Evolutionary conservation across 2,888 invertebrate species (phyloP).

Genomic region (Hirtodrosophila histrioides): DNA sequence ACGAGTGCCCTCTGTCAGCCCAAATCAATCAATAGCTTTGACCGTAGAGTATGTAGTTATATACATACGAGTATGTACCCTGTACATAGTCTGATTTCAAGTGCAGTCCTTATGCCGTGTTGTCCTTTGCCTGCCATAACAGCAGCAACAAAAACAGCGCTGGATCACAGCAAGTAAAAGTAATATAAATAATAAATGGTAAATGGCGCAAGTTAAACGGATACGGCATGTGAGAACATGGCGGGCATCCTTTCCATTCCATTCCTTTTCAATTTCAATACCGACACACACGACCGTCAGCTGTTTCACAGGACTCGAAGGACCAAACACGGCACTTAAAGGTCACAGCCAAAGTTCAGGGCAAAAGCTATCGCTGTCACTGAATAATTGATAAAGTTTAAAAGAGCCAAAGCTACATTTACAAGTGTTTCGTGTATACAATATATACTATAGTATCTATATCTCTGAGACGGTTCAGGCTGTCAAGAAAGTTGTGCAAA

Average conservation of each 20-base stretch:
- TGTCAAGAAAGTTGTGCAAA: slow-evolving; percentile 42
- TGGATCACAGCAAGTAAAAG: slow-evolving; percentile 8
- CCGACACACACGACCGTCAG: slow-evolving; percentile 41
- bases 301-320: slow-evolving; percentile 47
- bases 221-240: slow-evolving; percentile 13
- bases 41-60: slow-evolving; percentile 6
- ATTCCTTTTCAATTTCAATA: slow-evolving; percentile 12
- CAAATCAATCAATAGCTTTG: slow-evolving; percentile 42
- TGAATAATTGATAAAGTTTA: slow-evolving; percentile 70
- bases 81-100: slow-evolving; percentile 15
- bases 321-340: slow-evolving; percentile 42
- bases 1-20: slow-evolving; percentile 2
- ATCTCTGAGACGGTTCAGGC: slow-evolving; percentile 11
- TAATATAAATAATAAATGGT: slow-evolving; percentile 56
- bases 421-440: background rate
- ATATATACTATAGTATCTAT: slow-evolving; percentile 3
- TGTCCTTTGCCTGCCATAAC: slow-evolving; percentile 37
- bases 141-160: background rate
- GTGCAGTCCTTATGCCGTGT: slow-evolving; percentile 15
- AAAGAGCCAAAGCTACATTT: slow-evolving; percentile 34
- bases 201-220: slow-evolving; percentile 24
- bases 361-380: slow-evolving; percentile 54
- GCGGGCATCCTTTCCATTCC: background rate
- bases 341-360: slow-evolving; percentile 70
- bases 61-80: background rate